phyloP scores from a whole-genome alignment of 1,140 invertebrate genomes.

The Saccostrea glomerata region DNA sequence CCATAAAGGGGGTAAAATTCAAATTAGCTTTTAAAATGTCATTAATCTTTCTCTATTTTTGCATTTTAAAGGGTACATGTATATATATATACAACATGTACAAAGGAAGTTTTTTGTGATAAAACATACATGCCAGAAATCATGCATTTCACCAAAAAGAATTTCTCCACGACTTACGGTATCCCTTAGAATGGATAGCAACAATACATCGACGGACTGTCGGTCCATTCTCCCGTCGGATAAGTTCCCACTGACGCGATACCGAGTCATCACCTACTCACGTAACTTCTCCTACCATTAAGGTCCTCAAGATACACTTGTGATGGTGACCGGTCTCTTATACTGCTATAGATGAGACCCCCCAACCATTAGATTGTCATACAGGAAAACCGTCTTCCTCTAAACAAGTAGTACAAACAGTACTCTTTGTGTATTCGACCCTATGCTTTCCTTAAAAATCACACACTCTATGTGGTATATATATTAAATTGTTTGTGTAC shows the following conservation, averaged over 20 bases:
- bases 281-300: neutral
- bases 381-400: slow-evolving; percentile 24
- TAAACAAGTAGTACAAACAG: neutral
- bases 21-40: too few species aligned
- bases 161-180: neutral
- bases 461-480: neutral
- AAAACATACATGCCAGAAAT: too few species aligned
- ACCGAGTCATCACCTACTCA: slow-evolving; percentile 7
- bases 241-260: neutral
- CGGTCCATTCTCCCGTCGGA: neutral
- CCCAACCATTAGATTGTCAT: neutral
- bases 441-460: neutral
- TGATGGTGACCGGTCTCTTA: neutral
- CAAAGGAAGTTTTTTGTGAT: too few species aligned
- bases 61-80: neutral
- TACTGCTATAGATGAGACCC: neutral
- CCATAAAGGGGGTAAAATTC: too few species aligned
- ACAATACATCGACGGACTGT: neutral
- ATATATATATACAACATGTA: neutral
- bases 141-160: too few species aligned
- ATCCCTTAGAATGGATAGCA: neutral
- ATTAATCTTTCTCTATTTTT: neutral
- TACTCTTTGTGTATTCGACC: neutral
- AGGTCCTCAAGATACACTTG: neutral
- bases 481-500: neutral